phyloP scores from a whole-genome alignment of 2,888 invertebrate species.

The Drosophila subquinaria region DNA sequence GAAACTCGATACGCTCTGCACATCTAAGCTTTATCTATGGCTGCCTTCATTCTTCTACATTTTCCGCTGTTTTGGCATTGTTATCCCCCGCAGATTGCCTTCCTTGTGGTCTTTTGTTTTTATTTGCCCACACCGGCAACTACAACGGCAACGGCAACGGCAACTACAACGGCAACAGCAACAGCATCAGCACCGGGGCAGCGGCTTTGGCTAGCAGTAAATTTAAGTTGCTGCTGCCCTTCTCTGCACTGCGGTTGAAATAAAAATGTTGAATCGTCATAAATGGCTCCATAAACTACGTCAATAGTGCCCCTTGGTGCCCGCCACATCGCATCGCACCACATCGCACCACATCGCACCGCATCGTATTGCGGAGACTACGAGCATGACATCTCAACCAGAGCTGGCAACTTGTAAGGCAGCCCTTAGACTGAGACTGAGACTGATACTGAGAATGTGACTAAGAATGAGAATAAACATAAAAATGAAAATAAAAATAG shows the following conservation, averaged over 20 bases:
- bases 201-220: constrained; percentile 75
- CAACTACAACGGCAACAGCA: constrained; percentile 11
- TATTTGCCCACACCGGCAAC: constrained; percentile 73
- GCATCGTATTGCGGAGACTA: constrained; percentile 1
- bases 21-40: constrained; percentile 79
- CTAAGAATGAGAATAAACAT: constrained; percentile 77
- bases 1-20: constrained; percentile 81
- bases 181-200: constrained; percentile 45
- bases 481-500: constrained; percentile 79
- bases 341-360: constrained; percentile 2
- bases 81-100: constrained; percentile 46
- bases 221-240: constrained; percentile 68
- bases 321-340: background rate
- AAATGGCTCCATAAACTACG: constrained; percentile 82
- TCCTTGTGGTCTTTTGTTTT: constrained; percentile 68
- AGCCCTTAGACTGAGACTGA: constrained; percentile 59
- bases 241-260: constrained; percentile 73
- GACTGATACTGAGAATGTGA: constrained; percentile 61
- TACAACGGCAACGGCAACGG: background rate
- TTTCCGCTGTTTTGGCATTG: constrained; percentile 76
- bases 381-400: constrained; percentile 49
- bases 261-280: constrained; percentile 83
- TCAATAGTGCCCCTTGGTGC: constrained; percentile 60
- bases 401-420: constrained; percentile 60
- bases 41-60: constrained; percentile 45